Evolutionary conservation across 2,113 vertebrate species (phyloP), one percentile per base, ranked within the genome.

Genomic region (Colius striatus): DNA sequence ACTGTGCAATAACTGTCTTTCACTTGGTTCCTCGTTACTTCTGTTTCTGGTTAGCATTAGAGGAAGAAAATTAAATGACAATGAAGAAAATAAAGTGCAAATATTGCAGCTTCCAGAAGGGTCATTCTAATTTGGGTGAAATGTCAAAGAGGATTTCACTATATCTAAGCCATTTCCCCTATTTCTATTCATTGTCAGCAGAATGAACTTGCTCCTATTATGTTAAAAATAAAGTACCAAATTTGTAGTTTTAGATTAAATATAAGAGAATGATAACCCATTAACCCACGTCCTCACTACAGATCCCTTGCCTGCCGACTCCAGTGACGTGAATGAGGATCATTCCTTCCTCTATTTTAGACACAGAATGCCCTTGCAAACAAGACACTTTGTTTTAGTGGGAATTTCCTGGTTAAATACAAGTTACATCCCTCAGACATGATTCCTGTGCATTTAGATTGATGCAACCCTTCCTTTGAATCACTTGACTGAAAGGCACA

Each of bases 331-430:
- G 50, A 94, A 51, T 67, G 15, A 89, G 11, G 27, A 79, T 93
- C 45, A 53, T 50, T 89, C 43, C 74, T 94, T 91, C 45, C 27
- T 93, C 72, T 96, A 27, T 80, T 89, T 93, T 79, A 58, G 78
- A 82, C 62, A 60, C 48, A 92, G 84, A 92, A 84, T 73, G n/a
- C 43, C 84, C 41, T 86, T 90, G 80, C 83, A 90, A 94, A 73
- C 47, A 87, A 76, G 62, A 72, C 50, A 70, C 11, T 81, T 76
- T 72, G 76, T 95, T 97, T 94, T 47, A 90, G 32, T 54, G 45
- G 66, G 83, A 95, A 91, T 95, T 95, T 95, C 90, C 94, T 94
- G 86, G 32, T 68, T 84, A 94, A 90, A 83, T 62, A 20, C 32
- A 80, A 84, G 60, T 74, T 87, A 43, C 43, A 84, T 79, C 81